Evolutionary conservation across 2,888 invertebrate species (phyloP).

Genomic region (Ochropacha duplaris): DNA sequence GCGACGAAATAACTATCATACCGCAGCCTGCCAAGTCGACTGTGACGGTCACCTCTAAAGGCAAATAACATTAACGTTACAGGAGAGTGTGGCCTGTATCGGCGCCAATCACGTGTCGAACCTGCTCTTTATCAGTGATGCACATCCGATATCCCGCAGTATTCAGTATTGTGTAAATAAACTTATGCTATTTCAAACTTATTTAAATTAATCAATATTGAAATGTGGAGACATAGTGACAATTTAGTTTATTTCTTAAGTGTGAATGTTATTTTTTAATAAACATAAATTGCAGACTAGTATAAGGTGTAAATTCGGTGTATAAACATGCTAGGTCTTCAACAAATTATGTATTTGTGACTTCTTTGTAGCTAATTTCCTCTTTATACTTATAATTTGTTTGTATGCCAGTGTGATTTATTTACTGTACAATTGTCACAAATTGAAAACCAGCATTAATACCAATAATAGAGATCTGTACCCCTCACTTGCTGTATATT

Average conservation of each 20-base stretch:
- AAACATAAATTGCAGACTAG: constrained; percentile 44
- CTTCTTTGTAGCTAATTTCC: constrained; percentile 43
- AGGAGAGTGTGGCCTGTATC: constrained; percentile 42
- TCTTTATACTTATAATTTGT: constrained; percentile 49
- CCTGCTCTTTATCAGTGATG: constrained; percentile 48
- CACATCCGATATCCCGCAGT: constrained; percentile 65
- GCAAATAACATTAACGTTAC: constrained; percentile 65
- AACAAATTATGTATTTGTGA: constrained; percentile 48
- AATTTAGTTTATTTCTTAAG: constrained; percentile 54
- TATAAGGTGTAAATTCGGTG: constrained; percentile 65
- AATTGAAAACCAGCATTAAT: constrained; percentile 43
- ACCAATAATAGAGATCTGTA: constrained; percentile 49
- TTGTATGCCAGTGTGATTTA: constrained; percentile 42
- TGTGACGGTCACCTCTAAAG: constrained; percentile 74
- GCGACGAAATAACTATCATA: constrained; percentile 96
- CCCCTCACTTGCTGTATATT: constrained; percentile 47
- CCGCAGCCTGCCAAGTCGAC: constrained; percentile 89
- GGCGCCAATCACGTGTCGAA: constrained; percentile 29
- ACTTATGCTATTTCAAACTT: constrained; percentile 55
- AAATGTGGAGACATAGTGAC: constrained; percentile 57
- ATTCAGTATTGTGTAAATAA: constrained; percentile 81
- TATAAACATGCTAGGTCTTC: constrained; percentile 39
- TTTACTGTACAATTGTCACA: constrained; percentile 66
- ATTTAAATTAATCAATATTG: constrained; percentile 57
- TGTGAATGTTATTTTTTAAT: constrained; percentile 61